Base-by-base conservation (phyloP, 2,888 invertebrate species). In the Zaprionus bogoriensis region DNA sequence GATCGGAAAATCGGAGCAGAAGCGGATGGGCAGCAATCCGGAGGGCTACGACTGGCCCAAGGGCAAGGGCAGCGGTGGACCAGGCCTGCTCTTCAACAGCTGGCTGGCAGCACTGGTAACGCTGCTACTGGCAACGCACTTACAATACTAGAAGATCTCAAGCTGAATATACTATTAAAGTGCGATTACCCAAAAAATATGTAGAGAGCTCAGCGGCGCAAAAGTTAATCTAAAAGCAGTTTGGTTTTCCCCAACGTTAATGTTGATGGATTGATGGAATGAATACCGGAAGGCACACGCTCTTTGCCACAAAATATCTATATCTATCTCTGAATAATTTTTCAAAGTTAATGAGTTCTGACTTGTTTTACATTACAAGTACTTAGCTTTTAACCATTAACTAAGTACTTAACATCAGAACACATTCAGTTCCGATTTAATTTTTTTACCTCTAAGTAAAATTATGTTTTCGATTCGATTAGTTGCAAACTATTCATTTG, bases 1-100 rank as follows among this genome's bases (percentile, higher is more conserved):
- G 91, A 95, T 95, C 89, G 95, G 94, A 90, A 95, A 95, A 91
- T 95, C 95, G 51, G 95, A 95, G 91, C 95, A 95, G 90, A 95
- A 95, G 91, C 93, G 94, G 60, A 88, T 89, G 67, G 90, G 90
- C 46, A 88, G 83, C 50, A 89, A 84, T 69, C 88, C 89, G 42
- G 89, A 89, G 41, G 89, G 89, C 19, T 89, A 89, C 46, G 90
- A 90, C 58, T 90, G 90, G 90, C 83, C 90, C 57, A 88, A 90
- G 71, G 82, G 63, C 23, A 90, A 90, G 58, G 82, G 79, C 53
- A 86, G 57, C 19, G 76, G 42, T 22, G 50, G 38, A 1, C 46
- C 6, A 19, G 36, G 19, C 2, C 44, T 44, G 5, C 42, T 23
- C n/a, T 25, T 55, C 3, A 14, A 28, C 4, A 45, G 63, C 30